Evolutionary conservation across 1,140 invertebrate genomes (phyloP), one percentile per base, ranked within the genome.

Genomic region (Pseudomyrmex concolor): DNA sequence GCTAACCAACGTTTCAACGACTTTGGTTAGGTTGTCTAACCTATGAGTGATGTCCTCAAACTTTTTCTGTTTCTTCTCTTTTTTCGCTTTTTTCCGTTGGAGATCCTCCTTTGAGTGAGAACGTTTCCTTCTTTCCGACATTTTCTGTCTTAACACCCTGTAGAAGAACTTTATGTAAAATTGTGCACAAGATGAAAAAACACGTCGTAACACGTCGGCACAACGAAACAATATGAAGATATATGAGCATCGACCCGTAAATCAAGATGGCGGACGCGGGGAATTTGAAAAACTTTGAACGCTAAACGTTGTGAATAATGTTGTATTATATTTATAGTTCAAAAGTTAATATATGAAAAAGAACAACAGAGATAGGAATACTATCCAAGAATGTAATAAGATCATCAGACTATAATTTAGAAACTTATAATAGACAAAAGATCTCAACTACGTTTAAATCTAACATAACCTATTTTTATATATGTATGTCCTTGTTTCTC

Each of bases 161-260:
- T 13, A 50, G 12, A 50, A 50, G 25, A 34, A 34, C 5, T 34
- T 0, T 34, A 34, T 66, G 48, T 17, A 13, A 25, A 25, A 13
- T 2, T 9, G 5, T 66, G 12, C 2, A 7, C 9, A 0, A 0
- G 9, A 2, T 50, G 5, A 22, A 22, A 43, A 19, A 13, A 22
- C 7, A 67, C 17, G 64, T 22, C 17, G 48, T 10, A 34, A 67
- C 50, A 15, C 4, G 19, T 67, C 17, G 64, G 45, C 43, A 67
- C 64, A 67, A 67, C 66, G 1, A 68, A 68, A 68, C 19, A 68
- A 68, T 68, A 68, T 68, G 17, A 68, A 10, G 13, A 2, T 15
- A 51, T 1, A 9, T 22, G 22, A 8, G n/a, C 5, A 34, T 34
- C 25, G 25, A 34, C 25, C 4, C 3, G 25, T 34, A 34, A 34